Evolutionary conservation across 1,140 invertebrate species (phyloP).

Genomic region (Aphelenchoides avenae): DNA sequence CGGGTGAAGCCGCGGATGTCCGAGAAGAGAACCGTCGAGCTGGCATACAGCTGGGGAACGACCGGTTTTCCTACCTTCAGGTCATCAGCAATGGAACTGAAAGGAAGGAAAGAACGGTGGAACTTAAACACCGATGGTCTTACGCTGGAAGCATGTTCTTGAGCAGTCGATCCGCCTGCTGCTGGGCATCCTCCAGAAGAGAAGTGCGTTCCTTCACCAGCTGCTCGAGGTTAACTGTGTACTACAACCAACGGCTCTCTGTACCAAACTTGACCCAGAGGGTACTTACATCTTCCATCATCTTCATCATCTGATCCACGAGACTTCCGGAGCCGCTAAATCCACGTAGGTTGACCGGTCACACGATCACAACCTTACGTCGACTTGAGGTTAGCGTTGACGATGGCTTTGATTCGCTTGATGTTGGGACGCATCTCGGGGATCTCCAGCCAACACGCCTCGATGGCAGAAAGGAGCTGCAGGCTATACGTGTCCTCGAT

Average conservation of each 20-base stretch:
- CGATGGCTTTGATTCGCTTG: conserved; percentile 53
- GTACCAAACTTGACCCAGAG: neutral
- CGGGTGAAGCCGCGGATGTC: conserved; percentile 58
- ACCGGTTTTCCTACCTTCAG: conserved; percentile 60
- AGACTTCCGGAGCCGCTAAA: conserved; percentile 51
- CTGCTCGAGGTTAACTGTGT: conserved; percentile 55
- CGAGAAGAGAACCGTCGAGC: conserved; percentile 61
- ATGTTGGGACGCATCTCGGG: conserved; percentile 59
- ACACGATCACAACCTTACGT: conserved; percentile 31
- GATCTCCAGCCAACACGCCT: conserved; percentile 58
- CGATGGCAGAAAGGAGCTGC: conserved; percentile 52
- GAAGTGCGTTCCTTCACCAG: conserved; percentile 56
- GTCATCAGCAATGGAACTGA: conserved; percentile 61
- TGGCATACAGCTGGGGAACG: conserved; percentile 59
- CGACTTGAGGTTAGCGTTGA: conserved; percentile 56
- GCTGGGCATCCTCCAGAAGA: conserved; percentile 56
- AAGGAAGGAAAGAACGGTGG: conserved; percentile 12
- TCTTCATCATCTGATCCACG: conserved; percentile 60
- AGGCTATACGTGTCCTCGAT: conserved; percentile 49
- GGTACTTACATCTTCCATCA: conserved; percentile 54
- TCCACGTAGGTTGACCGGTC: neutral
- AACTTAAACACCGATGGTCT: no score
- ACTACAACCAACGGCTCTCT: conserved; percentile 35
- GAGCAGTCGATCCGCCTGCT: conserved; percentile 56
- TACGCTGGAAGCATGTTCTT: conserved; percentile 58